A percentile compares a stretch with the other conserved stretches of the same genome.
Conservation (phyloP, 2,888 invertebrate genomes). For the Malacosoma neustria region DNA sequence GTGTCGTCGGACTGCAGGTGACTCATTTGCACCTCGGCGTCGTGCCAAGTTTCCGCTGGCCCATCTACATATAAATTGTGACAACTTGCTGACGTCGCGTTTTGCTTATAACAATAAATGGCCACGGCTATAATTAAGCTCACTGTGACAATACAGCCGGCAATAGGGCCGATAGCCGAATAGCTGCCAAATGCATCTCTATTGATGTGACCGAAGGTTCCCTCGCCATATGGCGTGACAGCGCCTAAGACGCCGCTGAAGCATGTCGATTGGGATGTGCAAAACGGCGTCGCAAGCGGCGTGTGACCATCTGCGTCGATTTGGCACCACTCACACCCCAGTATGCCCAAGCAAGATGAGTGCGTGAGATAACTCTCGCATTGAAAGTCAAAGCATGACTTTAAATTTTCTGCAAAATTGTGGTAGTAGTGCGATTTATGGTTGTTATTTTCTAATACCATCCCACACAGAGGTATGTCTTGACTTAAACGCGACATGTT, state of each 20-base stretch:
- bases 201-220: constrained; percentile 68
- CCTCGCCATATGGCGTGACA: constrained; percentile 87
- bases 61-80: constrained; percentile 68
- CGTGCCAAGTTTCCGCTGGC: constrained; percentile 68
- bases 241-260: constrained; percentile 91
- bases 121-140: constrained; percentile 87
- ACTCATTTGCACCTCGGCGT: constrained; percentile 80
- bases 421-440: constrained; percentile 66
- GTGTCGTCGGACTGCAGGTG: constrained; percentile 82
- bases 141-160: constrained; percentile 88
- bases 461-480: constrained; percentile 56
- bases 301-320: constrained; percentile 84
- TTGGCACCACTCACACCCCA: constrained; percentile 95
- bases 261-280: constrained; percentile 86
- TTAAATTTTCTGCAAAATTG: constrained; percentile 70
- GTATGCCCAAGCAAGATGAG: constrained; percentile 80
- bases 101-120: constrained; percentile 88
- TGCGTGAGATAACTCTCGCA: constrained; percentile 80
- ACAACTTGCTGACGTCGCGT: constrained; percentile 66
- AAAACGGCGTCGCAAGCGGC: constrained; percentile 81
- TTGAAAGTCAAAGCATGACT: constrained; percentile 79
- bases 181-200: constrained; percentile 70
- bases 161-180: constrained; percentile 89
- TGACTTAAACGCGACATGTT: constrained; percentile 40
- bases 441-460: constrained; percentile 61